Base-by-base conservation (phyloP, 1,140 invertebrate species). In the Zaprionus kolodkinae region DNA sequence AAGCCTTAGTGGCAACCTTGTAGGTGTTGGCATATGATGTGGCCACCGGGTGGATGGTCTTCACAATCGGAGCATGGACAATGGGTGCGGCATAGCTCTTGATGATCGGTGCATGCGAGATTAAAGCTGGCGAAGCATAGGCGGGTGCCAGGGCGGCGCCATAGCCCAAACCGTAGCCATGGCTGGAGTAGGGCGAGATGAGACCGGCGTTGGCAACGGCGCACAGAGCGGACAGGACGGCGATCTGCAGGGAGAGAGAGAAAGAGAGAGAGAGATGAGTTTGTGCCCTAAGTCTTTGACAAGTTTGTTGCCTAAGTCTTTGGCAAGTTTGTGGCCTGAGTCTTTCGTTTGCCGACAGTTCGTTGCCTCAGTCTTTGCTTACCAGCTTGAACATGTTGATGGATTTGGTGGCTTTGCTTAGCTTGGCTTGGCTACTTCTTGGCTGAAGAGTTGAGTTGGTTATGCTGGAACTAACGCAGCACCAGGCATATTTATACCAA, bases 11-110 rank as follows among this genome's bases (percentile, higher is more conserved):
- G 62, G 92, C 84, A 27, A 94, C 94, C 82, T 94, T 94, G 81
- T 94, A 94, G 60, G 94, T 93, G 92, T 94, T 94, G 81, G 94
- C 94, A 64, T 94, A 94, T 5, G 94, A 94, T n/a, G 94, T 94
- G 68, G 94, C 94, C 50, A 94, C 85, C 1, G 92, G 93, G 69
- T 72, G 71, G 69, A 69, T 74, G 62, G 92, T 85, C 27, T 93
- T 81, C 63, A 84, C 76, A n/a, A 87, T 64, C 2, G 84, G 84
- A 10, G 83, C 83, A 43, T 93, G 93, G 27, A 93, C 86, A 70
- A 90, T 79, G 48, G 92, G 91, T 2, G 92, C 85, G n/a, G 90
- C 90, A 72, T 92, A 91, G 55, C 87, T 81, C 63, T 90, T 90
- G 64, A 90, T 86, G 59, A 90, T 78, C 30, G 86, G 86, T 4